Evolutionary conservation across 2,888 invertebrate species (phyloP), one percentile per base, ranked within the genome.

Genomic region (Callyntrura guangdongensis): DNA sequence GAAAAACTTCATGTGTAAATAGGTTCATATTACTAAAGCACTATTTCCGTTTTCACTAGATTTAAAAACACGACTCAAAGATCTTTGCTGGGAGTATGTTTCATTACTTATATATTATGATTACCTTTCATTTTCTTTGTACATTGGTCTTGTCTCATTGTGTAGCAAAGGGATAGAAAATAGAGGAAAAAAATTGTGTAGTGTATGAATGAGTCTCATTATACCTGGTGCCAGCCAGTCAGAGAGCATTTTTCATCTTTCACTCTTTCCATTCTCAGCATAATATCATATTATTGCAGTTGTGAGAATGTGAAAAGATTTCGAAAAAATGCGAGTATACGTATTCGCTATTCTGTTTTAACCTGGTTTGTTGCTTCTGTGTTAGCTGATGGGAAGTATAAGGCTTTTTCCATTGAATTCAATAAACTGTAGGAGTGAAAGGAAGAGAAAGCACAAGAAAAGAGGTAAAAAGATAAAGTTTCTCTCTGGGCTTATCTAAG

Each of bases 221-320:
- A 85, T 85, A 85, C 85, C 85, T 69, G 72, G 85, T 67, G 84
- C 69, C 84, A 84, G 84, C 53, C 83, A 69, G n/a, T 6, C 27
- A 14, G 12, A 69, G 64, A 56, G 25, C 25, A 27, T 64, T 82
- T 59, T 83, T 83, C n/a, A 36, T 36, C 36, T 36, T 83, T n/a
- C 27, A 8, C 59, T 82, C 20, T 77, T 53, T 53, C 14, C 20
- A 8, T 64, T 64, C 22, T 14, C 64, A 22, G n/a, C 36, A 36
- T 2, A 2, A 36, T 36, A 36, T 2, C 2, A 36, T 53, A 53
- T n/a, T 53, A 53, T n/a, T 36, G 6, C 17, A 20, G 45, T 47
- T 45, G 47, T 20, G 56, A 17, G 56, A 53, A 56, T 25, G 79
- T 79, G 53, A 53, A 79, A 79, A 56, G 56, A 56, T 72, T 72